Evolutionary conservation across 2,113 vertebrate genomes (phyloP), one percentile per base, ranked within the genome.

Genomic region (Typhlomys cinereus): DNA sequence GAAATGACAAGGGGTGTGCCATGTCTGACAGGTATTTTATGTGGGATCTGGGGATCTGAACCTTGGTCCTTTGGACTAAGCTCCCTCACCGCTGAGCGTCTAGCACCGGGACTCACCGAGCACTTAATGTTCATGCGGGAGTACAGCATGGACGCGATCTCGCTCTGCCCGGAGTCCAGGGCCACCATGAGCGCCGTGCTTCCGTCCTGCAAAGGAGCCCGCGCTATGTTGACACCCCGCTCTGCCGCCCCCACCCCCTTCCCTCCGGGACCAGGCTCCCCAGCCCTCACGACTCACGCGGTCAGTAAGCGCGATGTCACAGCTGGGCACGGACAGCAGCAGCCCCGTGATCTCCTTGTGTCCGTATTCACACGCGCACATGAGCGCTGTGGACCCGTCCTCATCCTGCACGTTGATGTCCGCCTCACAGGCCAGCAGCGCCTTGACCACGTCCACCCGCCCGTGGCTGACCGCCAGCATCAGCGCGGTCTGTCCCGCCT

Each of bases 391-490:
- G 92, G 99, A 99, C 80, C 99, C 99, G 0, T 99, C 99, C 0
- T 99, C 98, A 1, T 99, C 99, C 0, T 98, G 98, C 66, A 98
- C 92, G 80, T 99, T 99, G 92, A 99, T 98, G 11, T 99, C 98
- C 0, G 98, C 98, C 9, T 98, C 98, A 0, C 98, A 99, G 75
- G 98, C 98, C 88, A 99, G 97, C 95, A 99, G 97, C 0, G 99
- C 99, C 39, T 97, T 97, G 85, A 99, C 99, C 98, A 99, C 98
- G 57, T 99, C 99, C 4, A 98, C 98, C 1, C 98, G 98, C 4
- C 99, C 99, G 0, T 99, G 99, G 95, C 99, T 99, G 82, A 99
- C 99, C 0, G 99, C 99, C 31, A 99, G 97, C 99, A 99, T 99
- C 96, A 99, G 96, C 1, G 99, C 99, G 0, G 99, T 99, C 97